A percentile compares a stretch with the other conserved stretches of the same genome.
Evolutionary conservation across 2,113 vertebrate species (phyloP).

Genomic region (Pelecanus crispus): DNA sequence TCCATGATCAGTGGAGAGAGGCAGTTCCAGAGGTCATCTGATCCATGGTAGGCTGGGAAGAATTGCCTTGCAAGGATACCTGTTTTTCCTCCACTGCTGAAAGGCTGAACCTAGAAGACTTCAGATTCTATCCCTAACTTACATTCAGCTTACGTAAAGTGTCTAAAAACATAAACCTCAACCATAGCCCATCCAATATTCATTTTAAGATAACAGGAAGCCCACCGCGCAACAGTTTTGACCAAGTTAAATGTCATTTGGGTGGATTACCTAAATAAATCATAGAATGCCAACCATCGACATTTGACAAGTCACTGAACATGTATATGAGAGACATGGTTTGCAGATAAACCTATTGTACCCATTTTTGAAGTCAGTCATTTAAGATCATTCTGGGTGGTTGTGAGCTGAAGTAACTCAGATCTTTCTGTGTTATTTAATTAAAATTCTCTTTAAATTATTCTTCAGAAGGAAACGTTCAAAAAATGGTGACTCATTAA

Average conservation of each 20-base stretch:
- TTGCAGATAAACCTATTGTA: neutral
- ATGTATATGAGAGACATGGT: no score
- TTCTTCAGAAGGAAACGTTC: neutral
- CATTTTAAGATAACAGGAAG: neutral
- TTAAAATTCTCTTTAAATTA: neutral
- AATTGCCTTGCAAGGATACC: neutral
- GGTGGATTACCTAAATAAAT: neutral
- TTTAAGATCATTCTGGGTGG: neutral
- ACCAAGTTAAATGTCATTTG: neutral
- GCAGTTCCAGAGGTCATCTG: neutral
- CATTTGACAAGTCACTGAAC: neutral
- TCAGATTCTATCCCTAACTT: neutral
- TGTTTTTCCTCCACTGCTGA: neutral
- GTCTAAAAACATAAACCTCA: neutral
- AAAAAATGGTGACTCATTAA: neutral
- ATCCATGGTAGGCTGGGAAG: neutral
- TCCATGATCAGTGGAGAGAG: neutral
- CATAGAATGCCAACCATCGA: neutral
- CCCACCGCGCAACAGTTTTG: neutral
- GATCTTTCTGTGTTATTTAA: neutral
- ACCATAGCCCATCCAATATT: neutral
- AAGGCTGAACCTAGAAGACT: neutral
- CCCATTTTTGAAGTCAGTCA: neutral
- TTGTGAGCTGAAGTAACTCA: neutral
- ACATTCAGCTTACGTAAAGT: neutral